Evolutionary conservation across 2,888 invertebrate species (phyloP).

Genomic region (Idaea aversata): DNA sequence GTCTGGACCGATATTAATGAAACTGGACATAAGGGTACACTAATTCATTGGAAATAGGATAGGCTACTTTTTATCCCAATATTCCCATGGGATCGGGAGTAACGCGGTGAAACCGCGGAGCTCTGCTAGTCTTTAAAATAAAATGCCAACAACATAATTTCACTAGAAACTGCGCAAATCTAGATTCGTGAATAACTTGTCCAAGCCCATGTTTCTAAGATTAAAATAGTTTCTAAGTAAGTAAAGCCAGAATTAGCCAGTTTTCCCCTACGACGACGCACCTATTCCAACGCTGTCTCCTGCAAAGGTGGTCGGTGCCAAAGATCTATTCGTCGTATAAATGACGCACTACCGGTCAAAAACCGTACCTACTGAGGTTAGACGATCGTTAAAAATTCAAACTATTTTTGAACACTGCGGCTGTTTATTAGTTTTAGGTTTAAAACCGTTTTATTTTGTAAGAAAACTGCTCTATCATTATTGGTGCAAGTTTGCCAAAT

Average conservation of each 20-base stretch:
- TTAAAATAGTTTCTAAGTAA: background rate
- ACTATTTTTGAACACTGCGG: background rate
- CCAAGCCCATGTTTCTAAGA: background rate
- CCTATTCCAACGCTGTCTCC: constrained; percentile 43
- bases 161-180: background rate
- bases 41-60: no score
- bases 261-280: constrained; percentile 27
- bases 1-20: no score
- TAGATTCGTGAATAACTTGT: background rate
- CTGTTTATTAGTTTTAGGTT: background rate
- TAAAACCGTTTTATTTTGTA: background rate
- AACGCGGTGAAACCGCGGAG: no score
- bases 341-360: constrained; percentile 24
- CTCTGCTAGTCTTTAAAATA: background rate
- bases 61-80: no score
- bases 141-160: background rate
- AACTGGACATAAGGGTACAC: no score
- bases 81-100: no score
- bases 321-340: constrained; percentile 44
- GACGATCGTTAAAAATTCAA: constrained; percentile 1
- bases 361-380: constrained; percentile 7
- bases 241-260: background rate
- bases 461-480: background rate
- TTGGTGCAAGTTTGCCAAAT: background rate
- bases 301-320: constrained; percentile 63